Percentiles rank a stretch among this genome's conserved stretches.
phyloP scores from a whole-genome alignment of 2,113 vertebrate species.

The Bos indicus region DNA sequence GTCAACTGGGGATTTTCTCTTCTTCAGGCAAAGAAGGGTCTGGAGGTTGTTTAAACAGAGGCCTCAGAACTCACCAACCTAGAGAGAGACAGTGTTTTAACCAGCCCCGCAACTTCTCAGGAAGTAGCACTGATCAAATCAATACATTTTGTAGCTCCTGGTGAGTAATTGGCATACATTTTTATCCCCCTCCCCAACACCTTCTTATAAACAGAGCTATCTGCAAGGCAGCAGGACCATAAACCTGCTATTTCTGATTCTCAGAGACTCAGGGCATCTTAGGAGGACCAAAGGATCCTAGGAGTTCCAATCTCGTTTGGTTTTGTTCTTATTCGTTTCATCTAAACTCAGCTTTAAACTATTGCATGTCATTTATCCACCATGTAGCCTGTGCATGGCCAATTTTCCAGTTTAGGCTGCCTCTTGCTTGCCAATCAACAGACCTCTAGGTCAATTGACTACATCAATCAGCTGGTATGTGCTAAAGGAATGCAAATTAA shows the following conservation, averaged over 20 bases:
- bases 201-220: background rate
- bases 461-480: background rate
- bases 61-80: background rate
- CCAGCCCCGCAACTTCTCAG: background rate
- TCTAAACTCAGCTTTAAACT: background rate
- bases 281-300: background rate
- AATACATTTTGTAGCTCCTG: background rate
- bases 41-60: background rate
- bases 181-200: background rate
- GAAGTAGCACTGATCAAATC: background rate
- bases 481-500: slow-evolving; percentile 33
- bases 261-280: background rate
- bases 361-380: background rate
- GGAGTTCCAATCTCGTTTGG: background rate
- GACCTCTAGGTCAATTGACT: background rate
- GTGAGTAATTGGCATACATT: background rate
- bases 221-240: background rate
- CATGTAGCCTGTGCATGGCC: background rate
- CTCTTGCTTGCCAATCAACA: slow-evolving; percentile 20
- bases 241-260: background rate
- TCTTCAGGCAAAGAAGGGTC: background rate
- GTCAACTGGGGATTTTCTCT: background rate
- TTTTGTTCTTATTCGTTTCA: background rate
- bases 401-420: background rate
- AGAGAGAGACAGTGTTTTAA: background rate